Conservation (phyloP, 2,113 vertebrate genomes). For the Athene noctua region DNA sequence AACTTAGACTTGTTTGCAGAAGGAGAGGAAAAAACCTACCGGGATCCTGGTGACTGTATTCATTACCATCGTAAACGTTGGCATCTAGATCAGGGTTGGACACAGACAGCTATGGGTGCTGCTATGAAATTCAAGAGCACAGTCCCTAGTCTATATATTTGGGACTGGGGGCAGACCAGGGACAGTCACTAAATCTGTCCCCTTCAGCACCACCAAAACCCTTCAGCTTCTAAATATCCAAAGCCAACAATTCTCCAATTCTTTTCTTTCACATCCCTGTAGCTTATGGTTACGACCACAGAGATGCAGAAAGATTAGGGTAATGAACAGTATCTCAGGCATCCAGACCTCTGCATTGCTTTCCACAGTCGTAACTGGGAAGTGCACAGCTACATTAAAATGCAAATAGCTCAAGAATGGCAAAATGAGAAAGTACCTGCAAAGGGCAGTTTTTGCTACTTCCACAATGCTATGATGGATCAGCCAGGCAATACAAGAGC, state of each 20-base stretch:
- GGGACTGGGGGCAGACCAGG: background rate
- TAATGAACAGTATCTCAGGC: background rate
- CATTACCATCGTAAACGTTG: background rate
- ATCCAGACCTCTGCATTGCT: background rate
- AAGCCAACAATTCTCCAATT: background rate
- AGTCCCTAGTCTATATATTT: background rate
- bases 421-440: background rate
- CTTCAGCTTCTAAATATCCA: background rate
- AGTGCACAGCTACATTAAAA: background rate
- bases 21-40: background rate
- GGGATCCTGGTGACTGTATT: background rate
- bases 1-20: background rate
- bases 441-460: background rate
- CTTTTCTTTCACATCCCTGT: background rate
- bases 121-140: background rate
- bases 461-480: fast-evolving
- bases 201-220: background rate
- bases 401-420: fast-evolving
- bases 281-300: fast-evolving
- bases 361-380: background rate
- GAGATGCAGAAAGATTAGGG: background rate
- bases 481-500: background rate
- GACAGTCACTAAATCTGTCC: background rate
- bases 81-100: background rate
- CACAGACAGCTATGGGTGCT: background rate